A percentile compares a stretch with the other conserved stretches of the same genome.
Evolutionary conservation across 1,140 invertebrate genomes (phyloP).

Genomic region (Proales similis): DNA sequence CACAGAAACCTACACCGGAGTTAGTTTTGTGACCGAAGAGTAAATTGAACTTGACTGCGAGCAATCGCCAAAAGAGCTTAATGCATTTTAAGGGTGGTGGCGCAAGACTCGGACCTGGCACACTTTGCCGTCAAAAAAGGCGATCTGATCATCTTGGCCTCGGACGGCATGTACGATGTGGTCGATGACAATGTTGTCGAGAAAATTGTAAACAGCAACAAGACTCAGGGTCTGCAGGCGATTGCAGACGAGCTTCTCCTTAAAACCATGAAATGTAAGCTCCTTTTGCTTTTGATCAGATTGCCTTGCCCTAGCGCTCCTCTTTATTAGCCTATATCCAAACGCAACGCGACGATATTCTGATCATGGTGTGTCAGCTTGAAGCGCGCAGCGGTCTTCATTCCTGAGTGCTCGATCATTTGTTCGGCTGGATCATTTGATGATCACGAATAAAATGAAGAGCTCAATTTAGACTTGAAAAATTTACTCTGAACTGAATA

Average conservation of each 20-base stretch:
- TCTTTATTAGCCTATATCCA: conserved; percentile 26
- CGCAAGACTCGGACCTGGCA: conserved; percentile 1
- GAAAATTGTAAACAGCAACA: conserved; percentile 3
- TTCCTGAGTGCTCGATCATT: too few species aligned
- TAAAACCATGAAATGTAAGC: conserved; percentile 28
- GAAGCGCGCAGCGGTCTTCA: neutral
- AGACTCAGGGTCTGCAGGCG: conserved; percentile 8
- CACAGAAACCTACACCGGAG: conserved; percentile 13
- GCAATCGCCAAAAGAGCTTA: neutral
- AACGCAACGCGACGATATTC: conserved; percentile 28
- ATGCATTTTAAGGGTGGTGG: conserved; percentile 20
- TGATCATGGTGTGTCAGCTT: conserved; percentile 25
- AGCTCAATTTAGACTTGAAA: too few species aligned
- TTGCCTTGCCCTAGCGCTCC: neutral
- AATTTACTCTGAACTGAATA: too few species aligned
- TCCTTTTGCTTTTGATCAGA: neutral
- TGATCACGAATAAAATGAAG: too few species aligned
- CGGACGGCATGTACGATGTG: conserved; percentile 35
- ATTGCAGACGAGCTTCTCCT: conserved; percentile 32
- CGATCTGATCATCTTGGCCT: conserved; percentile 31
- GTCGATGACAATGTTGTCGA: conserved; percentile 7
- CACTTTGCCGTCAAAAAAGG: conserved; percentile 19
- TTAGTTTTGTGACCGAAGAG: conserved; percentile 35
- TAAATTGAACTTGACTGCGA: neutral
- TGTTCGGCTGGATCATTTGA: too few species aligned